Evolutionary conservation across 2,888 invertebrate genomes (phyloP).

Genomic region (Teinopalpus imperialis): DNA sequence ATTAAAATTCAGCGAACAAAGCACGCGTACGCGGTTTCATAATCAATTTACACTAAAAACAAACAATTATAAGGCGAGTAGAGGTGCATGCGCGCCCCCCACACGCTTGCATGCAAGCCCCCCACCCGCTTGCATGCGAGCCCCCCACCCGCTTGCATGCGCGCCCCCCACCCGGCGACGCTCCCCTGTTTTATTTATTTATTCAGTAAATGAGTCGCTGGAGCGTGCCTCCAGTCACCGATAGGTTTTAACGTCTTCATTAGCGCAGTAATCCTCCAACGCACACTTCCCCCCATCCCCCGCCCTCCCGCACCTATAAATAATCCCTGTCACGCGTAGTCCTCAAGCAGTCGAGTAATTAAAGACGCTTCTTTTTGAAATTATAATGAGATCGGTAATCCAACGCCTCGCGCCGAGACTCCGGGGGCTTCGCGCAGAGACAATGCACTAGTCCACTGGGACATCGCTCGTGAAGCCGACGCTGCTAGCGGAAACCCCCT

Average conservation of each 20-base stretch:
- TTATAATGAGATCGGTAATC: slow-evolving; percentile 15
- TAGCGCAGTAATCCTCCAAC: background rate
- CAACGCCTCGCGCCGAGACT: background rate
- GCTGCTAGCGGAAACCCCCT: too few species aligned
- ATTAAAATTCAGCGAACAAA: slow-evolving; percentile 4
- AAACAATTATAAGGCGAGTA: slow-evolving; percentile 28
- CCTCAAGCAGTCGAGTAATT: background rate
- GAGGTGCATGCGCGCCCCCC: slow-evolving; percentile 24
- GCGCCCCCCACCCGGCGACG: too few species aligned
- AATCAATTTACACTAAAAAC: slow-evolving; percentile 35
- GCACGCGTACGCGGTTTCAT: slow-evolving; percentile 8
- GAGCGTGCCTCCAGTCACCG: too few species aligned
- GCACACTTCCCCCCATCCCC: background rate
- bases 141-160: too few species aligned
- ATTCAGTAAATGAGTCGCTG: too few species aligned
- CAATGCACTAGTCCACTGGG: background rate
- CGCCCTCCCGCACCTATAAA: background rate
- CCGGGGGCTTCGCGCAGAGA: too few species aligned
- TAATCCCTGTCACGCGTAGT: background rate
- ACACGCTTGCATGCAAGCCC: too few species aligned
- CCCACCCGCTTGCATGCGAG: too few species aligned
- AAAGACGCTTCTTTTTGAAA: slow-evolving; percentile 12
- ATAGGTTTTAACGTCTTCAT: background rate
- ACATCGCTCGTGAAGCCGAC: too few species aligned
- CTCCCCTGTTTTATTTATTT: too few species aligned